Conservation (phyloP, 2,888 invertebrate genomes). For the Atrina japonica region DNA sequence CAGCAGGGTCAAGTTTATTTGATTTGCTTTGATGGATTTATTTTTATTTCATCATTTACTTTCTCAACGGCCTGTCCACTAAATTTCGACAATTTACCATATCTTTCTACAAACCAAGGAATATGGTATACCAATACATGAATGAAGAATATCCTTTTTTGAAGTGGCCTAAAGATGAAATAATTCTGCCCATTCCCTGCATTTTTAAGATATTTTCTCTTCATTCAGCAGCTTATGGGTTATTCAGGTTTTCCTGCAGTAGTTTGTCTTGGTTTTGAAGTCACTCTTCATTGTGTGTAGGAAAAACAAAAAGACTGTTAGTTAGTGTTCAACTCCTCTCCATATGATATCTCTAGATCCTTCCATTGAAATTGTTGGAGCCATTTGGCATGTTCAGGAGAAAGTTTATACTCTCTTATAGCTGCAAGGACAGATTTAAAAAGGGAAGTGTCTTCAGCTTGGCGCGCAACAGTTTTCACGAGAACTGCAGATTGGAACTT, state of each 20-base stretch:
- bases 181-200: not conserved
- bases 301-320: slow-evolving; percentile 39
- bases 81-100: no score
- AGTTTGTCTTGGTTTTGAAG: slow-evolving; percentile 36
- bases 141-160: no score
- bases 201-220: no score
- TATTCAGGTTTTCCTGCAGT: slow-evolving; percentile 29
- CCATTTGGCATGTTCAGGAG: slow-evolving; percentile 43
- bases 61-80: no score
- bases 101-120: no score
- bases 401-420: slow-evolving; percentile 38
- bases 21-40: no score
- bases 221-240: slow-evolving; percentile 39
- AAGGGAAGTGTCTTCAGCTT: slow-evolving; percentile 28
- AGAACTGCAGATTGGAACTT: slow-evolving; percentile 23
- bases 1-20: no score
- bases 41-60: no score
- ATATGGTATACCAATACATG: no score
- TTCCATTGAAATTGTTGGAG: slow-evolving; percentile 49
- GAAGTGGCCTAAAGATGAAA: no score
- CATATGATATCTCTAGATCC: not conserved
- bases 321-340: not conserved
- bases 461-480: slow-evolving; percentile 32
- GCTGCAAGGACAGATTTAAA: slow-evolving; percentile 35
- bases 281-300: slow-evolving; percentile 40